phyloP scores from a whole-genome alignment of 64 coral and sea anemone species.

The Montipora cactus region DNA sequence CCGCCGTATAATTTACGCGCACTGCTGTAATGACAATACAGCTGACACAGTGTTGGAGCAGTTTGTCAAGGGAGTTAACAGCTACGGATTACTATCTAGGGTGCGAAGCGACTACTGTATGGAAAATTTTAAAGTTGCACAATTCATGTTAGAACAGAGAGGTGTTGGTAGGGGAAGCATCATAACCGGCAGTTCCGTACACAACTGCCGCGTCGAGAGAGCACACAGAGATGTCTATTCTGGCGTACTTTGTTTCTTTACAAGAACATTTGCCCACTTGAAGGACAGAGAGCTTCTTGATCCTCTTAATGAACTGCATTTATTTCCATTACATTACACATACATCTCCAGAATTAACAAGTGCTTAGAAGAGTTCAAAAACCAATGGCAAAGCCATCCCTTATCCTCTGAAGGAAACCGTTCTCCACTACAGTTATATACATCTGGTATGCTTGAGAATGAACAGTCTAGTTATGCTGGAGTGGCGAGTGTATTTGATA shows the following conservation, averaged over 20 bases:
- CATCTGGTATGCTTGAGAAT: constrained; percentile 43
- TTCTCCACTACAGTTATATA: constrained; percentile 31
- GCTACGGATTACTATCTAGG: too few species aligned
- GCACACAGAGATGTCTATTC: too few species aligned
- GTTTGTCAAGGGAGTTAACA: neutral
- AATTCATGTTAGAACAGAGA: neutral
- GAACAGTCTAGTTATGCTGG: neutral
- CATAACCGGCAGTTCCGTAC: too few species aligned
- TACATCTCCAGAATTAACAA: constrained; percentile 18
- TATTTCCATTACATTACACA: constrained; percentile 16
- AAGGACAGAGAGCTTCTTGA: too few species aligned
- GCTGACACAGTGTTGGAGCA: neutral
- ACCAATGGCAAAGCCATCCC: constrained; percentile 8
- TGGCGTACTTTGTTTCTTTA: too few species aligned
- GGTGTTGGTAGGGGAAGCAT: neutral
- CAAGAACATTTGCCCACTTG: too few species aligned
- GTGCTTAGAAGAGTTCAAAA: neutral
- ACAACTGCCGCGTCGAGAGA: too few species aligned
- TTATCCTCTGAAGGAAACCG: constrained; percentile 5
- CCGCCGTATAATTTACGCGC: too few species aligned
- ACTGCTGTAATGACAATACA: neutral
- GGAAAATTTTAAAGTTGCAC: too few species aligned
- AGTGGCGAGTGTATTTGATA: too few species aligned
- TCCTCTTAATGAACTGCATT: neutral
- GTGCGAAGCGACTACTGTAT: too few species aligned